Conservation (phyloP, 2,888 invertebrate species). For the Rotaria macrura region DNA sequence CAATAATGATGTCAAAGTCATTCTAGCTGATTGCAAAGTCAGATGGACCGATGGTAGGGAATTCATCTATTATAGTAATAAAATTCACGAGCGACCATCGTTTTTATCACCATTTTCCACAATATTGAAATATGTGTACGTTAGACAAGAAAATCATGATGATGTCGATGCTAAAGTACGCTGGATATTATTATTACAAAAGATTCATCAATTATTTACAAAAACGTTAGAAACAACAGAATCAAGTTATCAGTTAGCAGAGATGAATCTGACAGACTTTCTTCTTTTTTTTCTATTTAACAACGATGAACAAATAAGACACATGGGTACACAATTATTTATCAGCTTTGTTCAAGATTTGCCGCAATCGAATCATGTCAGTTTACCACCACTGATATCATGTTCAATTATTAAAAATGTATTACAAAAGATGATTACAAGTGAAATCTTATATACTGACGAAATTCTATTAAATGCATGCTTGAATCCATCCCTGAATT, state of each 20-base stretch:
- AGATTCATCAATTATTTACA: not conserved
- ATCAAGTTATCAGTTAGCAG: not conserved
- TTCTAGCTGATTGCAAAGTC: not conserved
- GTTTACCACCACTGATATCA: not conserved
- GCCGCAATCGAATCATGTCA: not conserved
- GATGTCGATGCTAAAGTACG: not conserved
- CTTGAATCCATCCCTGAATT: not conserved
- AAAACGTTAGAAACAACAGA: not conserved
- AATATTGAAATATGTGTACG: not conserved
- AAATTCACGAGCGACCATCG: not conserved
- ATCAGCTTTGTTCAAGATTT: not conserved
- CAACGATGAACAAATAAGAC: not conserved
- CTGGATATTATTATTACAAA: not conserved
- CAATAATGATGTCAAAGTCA: not conserved
- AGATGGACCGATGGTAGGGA: not conserved
- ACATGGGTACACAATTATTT: not conserved
- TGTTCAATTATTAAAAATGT: not conserved
- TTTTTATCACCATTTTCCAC: not conserved
- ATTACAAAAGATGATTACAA: not conserved
- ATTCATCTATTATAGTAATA: not conserved
- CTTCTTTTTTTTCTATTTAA: not conserved
- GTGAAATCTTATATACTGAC: not conserved
- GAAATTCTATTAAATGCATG: not conserved
- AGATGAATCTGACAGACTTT: not conserved
- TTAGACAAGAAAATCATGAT: not conserved